Percentiles rank a stretch among this genome's conserved stretches.
Evolutionary conservation across 2,797 vertebrate genomes (phyloP).

Genomic region (Chiroxiphia lanceolata): DNA sequence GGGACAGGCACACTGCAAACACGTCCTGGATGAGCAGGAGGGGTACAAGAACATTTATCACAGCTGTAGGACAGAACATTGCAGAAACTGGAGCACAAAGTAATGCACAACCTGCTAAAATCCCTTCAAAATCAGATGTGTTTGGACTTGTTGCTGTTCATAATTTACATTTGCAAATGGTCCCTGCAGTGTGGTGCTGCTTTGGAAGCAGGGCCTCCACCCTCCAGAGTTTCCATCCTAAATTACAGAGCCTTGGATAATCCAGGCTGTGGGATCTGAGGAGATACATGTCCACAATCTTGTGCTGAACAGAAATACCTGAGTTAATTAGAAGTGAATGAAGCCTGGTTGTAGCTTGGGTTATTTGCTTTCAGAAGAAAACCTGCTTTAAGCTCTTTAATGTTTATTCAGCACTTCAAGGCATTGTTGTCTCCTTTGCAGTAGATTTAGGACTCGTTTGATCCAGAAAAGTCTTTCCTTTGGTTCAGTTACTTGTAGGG

Average conservation of each 20-base stretch:
- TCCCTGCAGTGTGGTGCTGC: background rate
- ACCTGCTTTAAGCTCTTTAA: background rate
- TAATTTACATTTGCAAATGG: background rate
- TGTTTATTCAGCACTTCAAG: background rate
- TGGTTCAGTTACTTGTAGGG: background rate
- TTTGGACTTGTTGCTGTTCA: background rate
- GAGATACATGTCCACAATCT: background rate
- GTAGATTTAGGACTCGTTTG: background rate
- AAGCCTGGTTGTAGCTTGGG: background rate
- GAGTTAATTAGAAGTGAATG: background rate
- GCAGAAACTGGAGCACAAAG: background rate
- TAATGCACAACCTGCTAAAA: background rate
- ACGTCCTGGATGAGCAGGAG: fast-evolving
- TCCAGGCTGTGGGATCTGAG: background rate
- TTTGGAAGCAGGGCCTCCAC: background rate
- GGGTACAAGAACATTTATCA: background rate
- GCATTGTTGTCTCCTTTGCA: background rate
- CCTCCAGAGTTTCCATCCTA: background rate
- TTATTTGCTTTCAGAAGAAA: background rate
- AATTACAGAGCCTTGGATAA: background rate
- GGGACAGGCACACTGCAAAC: background rate
- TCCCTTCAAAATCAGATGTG: background rate
- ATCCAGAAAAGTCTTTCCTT: background rate
- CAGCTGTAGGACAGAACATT: fast-evolving
- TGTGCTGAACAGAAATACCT: background rate